Conservation (phyloP, 2,797 vertebrate genomes). For the Rhabdomys pumilio region DNA sequence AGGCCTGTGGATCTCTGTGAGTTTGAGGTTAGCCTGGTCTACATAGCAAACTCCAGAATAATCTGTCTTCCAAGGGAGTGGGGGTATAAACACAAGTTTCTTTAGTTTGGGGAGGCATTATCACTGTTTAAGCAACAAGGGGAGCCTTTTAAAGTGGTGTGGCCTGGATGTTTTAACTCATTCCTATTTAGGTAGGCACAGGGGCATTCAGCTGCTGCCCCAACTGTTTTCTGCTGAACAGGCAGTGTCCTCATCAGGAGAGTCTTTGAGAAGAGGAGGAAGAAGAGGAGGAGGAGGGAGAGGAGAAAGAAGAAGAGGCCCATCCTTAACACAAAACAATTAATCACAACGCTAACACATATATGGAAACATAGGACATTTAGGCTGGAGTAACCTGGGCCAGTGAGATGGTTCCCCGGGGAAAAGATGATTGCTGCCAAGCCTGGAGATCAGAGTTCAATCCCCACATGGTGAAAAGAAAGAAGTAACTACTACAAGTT, state of each 20-base stretch:
- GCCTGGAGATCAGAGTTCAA: background rate
- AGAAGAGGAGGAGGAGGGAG: background rate
- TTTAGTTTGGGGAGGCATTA: background rate
- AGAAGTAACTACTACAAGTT: background rate
- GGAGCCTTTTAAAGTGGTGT: no score
- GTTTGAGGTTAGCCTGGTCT: background rate
- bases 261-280: background rate
- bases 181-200: background rate
- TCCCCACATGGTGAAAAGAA: background rate
- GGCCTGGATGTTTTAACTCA: background rate
- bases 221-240: background rate
- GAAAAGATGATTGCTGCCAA: background rate
- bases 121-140: background rate
- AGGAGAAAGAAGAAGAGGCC: background rate
- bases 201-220: background rate
- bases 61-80: background rate
- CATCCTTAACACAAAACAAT: slow-evolving; percentile 6
- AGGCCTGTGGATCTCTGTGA: background rate
- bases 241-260: background rate
- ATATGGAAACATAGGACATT: background rate
- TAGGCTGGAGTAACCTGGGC: background rate
- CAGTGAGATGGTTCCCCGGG: background rate
- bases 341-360: background rate
- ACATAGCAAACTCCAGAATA: background rate
- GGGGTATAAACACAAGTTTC: background rate